Base-by-base conservation (phyloP, 2,888 invertebrate species). In the Lasioglossum zephyrum region DNA sequence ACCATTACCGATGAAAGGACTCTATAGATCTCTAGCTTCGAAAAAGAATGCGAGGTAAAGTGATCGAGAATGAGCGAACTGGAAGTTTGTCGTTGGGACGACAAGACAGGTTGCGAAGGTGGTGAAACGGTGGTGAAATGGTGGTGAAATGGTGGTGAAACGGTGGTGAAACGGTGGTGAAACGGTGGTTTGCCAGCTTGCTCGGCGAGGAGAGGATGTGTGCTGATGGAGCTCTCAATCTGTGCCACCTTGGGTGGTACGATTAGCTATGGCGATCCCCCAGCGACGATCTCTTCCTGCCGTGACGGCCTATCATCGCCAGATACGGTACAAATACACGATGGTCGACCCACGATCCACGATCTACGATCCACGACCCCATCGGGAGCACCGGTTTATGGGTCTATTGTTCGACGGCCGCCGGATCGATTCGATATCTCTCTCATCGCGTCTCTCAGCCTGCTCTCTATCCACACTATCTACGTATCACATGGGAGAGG, bases 221-320 rank as follows among this genome's bases (percentile, higher is more conserved):
- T 93, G 94, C 92, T 93, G 93, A 93, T 94, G 93, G 92, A 93
- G 92, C 94, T 94, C 92, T 93, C 93, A 95, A 95, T 95, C 94
- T 95, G 93, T 94, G 94, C 95, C 95, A 95, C 95, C 95, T 95
- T 95, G 95, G 95, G 93, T 95, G 94, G 94, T 94, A 95, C 94
- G 92, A 95, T 94, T 92, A 94, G 93, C 92, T 93, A 92, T 93
- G 92, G 92, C 90, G 90, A 93, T 91, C 93, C 93, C 93, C 93
- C 93, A 93, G 92, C 92, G 92, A 91, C 92, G 93, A 94, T 93
- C 94, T 93, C 94, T 94, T 94, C 94, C 94, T 94, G 94, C 93
- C 94, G 90, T 83, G 89, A 90, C 87, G 91, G 91, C 88, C 92
- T 92, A 94, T 94, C 94, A 93, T 93, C 92, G 91, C 86, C 89